Evolutionary conservation across 2,797 vertebrate species (phyloP), one percentile per base, ranked within the genome.

Genomic region (Cottoperca gobio): DNA sequence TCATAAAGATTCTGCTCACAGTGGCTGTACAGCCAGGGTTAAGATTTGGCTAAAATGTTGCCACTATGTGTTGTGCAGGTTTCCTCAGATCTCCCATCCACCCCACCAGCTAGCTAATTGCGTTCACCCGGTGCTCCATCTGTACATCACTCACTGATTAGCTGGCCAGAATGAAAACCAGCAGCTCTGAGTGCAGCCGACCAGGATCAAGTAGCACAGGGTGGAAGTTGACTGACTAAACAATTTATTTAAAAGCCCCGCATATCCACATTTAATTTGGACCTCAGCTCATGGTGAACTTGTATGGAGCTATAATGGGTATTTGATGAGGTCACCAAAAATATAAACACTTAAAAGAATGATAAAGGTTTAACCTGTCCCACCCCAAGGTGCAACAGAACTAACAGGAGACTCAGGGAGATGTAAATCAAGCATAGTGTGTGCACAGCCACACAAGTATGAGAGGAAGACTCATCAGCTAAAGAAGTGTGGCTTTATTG

Each of bases 101-200:
- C 68, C 54, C 70, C 45, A 73, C 6, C 63, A 81, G 35, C 48
- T 61, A 70, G 39, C 63, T 75, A 70, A 70, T 48, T 73, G 66
- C 48, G 53, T 71, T 75, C 61, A 13, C 64, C 60, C 8, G 10
- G 39, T 46, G 72, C 70, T 61, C 52, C 57, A 35, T 24, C 62
- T 40, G 53, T 52, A 43, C 62, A 76, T 81, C 40, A 48, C 35
- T 78, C 70, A 54, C 72, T 79, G 83, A 84, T 79, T 66, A 80
- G 58, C 70, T 37, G 58, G 19, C 55, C 46, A 24, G n/a, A 73
- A 62, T 53, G 49, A 74, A 33, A 78, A 64, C 55, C 81, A 69
- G 79, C 81, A 71, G 80, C 46, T 83, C 75, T 45, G 69, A 46
- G 55, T 37, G 37, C 69, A 82, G 55, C 52, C 12, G 50, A 61